Evolutionary conservation across 2,888 invertebrate genomes (phyloP).

Genomic region (Abrostola triplasia): DNA sequence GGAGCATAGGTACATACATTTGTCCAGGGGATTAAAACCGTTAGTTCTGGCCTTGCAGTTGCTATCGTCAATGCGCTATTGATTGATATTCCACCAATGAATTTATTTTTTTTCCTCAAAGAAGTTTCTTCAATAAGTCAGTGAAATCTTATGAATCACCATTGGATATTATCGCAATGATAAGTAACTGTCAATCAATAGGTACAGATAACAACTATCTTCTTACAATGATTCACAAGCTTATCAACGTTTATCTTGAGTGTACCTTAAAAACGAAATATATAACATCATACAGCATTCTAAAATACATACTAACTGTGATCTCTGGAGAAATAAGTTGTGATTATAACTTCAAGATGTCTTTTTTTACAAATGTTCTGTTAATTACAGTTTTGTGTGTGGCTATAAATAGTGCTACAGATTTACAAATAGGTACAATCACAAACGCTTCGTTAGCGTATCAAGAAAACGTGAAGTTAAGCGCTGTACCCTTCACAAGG

Average conservation of each 20-base stretch:
- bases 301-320: slow-evolving; percentile 3
- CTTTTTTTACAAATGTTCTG: slow-evolving; percentile 8
- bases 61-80: too few species aligned
- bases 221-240: slow-evolving; percentile 26
- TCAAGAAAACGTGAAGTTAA: slow-evolving; percentile 71
- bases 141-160: too few species aligned
- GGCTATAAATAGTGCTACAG: slow-evolving; percentile 50
- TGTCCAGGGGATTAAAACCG: too few species aligned
- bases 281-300: slow-evolving; percentile 16
- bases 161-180: too few species aligned
- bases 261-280: slow-evolving; percentile 19
- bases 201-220: slow-evolving; percentile 21
- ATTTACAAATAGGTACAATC: slow-evolving; percentile 70
- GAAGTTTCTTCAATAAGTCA: too few species aligned
- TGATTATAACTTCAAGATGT: slow-evolving; percentile 29
- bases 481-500: slow-evolving; percentile 65
- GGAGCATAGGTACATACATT: too few species aligned
- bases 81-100: too few species aligned
- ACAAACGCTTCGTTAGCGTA: slow-evolving; percentile 66
- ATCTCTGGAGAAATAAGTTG: background rate
- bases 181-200: slow-evolving; percentile 13
- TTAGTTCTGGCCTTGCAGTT: too few species aligned
- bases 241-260: slow-evolving; percentile 35
- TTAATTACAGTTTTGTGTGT: slow-evolving; percentile 35
- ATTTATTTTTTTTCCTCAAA: too few species aligned